These are phyloP conservation scores for Pachydiplax longipennis DNA, from an alignment of 2,888 invertebrate genomes.

Conservation along the genomic window DNA sequence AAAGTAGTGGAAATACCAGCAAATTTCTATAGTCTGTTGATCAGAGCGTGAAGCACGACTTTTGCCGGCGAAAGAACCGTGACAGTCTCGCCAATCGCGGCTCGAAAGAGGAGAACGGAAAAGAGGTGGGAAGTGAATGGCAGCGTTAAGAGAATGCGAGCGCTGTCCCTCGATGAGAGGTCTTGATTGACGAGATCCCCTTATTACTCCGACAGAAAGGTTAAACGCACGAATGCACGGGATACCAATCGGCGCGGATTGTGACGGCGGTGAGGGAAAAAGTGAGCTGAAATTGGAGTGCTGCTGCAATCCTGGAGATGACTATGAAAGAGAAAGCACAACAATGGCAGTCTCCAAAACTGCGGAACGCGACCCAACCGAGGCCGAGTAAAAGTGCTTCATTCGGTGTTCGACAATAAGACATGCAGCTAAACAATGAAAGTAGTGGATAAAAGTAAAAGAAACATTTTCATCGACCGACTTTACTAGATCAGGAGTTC, in stretches of 20 bases:
- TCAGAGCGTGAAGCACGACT: neutral
- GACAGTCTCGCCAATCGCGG: neutral
- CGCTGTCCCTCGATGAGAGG: neutral
- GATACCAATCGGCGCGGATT: neutral
- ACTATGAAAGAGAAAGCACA: too few relatives aligned
- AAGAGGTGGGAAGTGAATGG: neutral
- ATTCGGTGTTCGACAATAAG: too few relatives aligned
- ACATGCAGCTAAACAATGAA: too few relatives aligned
- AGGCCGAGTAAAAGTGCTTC: too few relatives aligned
- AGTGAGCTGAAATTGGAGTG: neutral
- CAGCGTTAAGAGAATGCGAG: neutral
- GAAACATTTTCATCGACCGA: too few relatives aligned
- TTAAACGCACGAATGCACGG: constrained; percentile 6
- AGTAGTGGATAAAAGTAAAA: too few relatives aligned
- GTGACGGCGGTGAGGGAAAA: neutral
- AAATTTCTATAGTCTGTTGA: neutral
- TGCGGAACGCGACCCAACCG: too few relatives aligned
- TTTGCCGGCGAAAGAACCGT: neutral
- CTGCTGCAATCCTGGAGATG: too few relatives aligned
- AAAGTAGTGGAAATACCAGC: too few relatives aligned
- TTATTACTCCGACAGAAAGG: constrained; percentile 14
- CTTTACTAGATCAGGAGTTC: too few relatives aligned
- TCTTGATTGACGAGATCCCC: neutral
- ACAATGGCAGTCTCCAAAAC: too few relatives aligned
- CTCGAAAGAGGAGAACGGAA: neutral